Evolutionary conservation across 2,888 invertebrate species (phyloP).

Genomic region (Conistra vaccinii): DNA sequence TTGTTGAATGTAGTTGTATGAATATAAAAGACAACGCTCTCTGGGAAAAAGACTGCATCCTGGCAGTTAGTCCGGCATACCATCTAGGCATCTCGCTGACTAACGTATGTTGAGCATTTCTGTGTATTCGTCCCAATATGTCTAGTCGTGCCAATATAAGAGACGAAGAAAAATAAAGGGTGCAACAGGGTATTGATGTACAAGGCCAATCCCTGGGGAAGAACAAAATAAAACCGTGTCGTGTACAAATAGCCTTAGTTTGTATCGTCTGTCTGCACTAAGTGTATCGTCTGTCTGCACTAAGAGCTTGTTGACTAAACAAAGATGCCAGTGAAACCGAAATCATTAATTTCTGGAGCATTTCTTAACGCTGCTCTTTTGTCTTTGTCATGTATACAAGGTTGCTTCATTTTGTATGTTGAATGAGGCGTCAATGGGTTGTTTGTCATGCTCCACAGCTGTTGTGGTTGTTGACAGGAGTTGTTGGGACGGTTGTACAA

Average conservation of each 20-base stretch:
- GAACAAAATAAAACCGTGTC: too few species aligned
- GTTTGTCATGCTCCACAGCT: too few species aligned
- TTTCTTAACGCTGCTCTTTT: neutral
- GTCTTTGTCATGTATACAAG: neutral
- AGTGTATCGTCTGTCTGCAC: too few species aligned
- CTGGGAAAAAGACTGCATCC: neutral
- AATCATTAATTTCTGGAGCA: constrained; percentile 14
- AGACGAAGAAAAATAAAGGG: neutral
- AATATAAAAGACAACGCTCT: neutral
- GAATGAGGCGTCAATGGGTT: neutral
- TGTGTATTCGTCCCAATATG: too few species aligned
- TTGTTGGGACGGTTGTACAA: neutral
- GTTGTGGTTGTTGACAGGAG: neutral
- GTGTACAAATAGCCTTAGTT: too few species aligned
- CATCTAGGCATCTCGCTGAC: neutral
- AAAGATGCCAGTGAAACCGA: neutral
- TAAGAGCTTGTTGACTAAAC: neutral
- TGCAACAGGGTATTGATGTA: neutral
- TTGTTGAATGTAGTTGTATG: too few species aligned
- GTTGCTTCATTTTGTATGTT: neutral
- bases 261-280: too few species aligned
- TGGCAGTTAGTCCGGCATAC: neutral
- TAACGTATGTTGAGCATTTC: neutral
- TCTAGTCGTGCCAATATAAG: neutral
- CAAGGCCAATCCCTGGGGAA: too few species aligned